Conservation (phyloP, 2,113 vertebrate genomes). For the Labrus mixtus region DNA sequence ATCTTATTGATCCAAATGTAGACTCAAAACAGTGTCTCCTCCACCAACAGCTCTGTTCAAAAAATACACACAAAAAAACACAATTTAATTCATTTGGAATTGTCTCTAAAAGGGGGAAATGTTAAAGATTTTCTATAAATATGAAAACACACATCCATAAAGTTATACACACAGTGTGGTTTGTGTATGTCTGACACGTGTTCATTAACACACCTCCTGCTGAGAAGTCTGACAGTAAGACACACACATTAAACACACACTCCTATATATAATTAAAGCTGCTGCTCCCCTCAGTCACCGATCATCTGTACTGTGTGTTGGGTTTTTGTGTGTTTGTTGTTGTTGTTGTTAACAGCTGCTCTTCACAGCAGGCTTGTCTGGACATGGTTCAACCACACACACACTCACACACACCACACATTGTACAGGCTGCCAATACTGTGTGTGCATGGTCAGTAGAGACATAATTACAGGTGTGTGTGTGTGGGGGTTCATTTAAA, state of each 20-base stretch:
- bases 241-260: slow-evolving; percentile 11
- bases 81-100: no score
- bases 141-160: neutral
- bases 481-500: slow-evolving; percentile 49
- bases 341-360: slow-evolving; percentile 35
- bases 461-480: slow-evolving; percentile 80
- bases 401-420: slow-evolving; percentile 23
- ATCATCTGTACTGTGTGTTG: neutral
- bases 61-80: no score
- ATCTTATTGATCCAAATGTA: no score
- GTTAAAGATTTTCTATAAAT: no score
- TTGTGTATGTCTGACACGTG: slow-evolving; percentile 20
- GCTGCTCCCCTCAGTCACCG: slow-evolving; percentile 12
- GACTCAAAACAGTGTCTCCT: no score
- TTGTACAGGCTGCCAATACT: no score
- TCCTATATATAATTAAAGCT: neutral
- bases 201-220: slow-evolving; percentile 22
- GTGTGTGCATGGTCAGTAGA: slow-evolving; percentile 62
- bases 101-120: no score
- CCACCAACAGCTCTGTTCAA: no score
- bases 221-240: slow-evolving; percentile 9
- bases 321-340: neutral
- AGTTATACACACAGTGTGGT: neutral
- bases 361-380: slow-evolving; percentile 48
- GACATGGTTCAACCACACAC: slow-evolving; percentile 18